Evolutionary conservation across 2,797 vertebrate species (phyloP).

Genomic region (Scomberomorus guttatus): DNA sequence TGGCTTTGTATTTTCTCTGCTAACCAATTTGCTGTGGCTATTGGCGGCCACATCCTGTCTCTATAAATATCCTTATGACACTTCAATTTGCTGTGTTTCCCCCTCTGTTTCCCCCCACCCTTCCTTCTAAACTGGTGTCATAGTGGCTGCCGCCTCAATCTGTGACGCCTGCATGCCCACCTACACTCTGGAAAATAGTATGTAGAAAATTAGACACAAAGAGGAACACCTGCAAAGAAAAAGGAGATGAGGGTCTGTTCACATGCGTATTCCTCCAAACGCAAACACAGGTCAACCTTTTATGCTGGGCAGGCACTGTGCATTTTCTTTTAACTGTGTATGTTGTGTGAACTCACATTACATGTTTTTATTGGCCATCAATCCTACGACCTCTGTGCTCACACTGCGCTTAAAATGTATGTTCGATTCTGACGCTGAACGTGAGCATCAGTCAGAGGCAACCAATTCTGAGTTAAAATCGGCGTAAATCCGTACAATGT

Average conservation of each 20-base stretch:
- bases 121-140: conserved; percentile 25
- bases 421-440: too few relatives aligned
- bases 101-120: background rate
- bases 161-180: conserved; percentile 35
- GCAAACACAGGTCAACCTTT: conserved; percentile 11
- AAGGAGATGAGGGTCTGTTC: background rate
- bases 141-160: conserved; percentile 30
- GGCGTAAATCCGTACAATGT: too few relatives aligned
- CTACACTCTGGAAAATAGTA: conserved; percentile 26
- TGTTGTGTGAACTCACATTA: too few relatives aligned
- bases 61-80: conserved; percentile 78
- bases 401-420: too few relatives aligned
- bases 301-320: too few relatives aligned
- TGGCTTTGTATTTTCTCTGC: conserved; percentile 56
- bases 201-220: conserved; percentile 27
- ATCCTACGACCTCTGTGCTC: too few relatives aligned
- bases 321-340: too few relatives aligned
- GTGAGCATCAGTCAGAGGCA: too few relatives aligned
- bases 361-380: too few relatives aligned
- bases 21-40: conserved; percentile 61
- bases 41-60: conserved; percentile 58
- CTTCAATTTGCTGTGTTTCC: conserved; percentile 53
- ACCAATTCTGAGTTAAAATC: too few relatives aligned
- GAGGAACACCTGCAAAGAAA: conserved; percentile 29
- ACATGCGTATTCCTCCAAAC: background rate